A percentile compares a stretch with the other conserved stretches of the same genome.
phyloP scores from a whole-genome alignment of 2,113 vertebrate genomes.

The Rhea americana region DNA sequence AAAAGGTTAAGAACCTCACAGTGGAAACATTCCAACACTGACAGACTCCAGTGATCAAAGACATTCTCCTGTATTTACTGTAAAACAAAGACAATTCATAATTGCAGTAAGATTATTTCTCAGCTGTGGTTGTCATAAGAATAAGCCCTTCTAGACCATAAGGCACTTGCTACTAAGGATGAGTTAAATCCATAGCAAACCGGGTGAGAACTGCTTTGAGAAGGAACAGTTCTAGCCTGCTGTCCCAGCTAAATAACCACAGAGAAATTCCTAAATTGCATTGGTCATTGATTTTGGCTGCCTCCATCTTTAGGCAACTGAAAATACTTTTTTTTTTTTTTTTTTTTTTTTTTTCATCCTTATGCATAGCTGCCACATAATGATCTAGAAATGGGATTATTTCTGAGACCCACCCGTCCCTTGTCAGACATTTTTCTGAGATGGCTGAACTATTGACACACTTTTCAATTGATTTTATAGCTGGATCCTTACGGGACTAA shows the following conservation, averaged over 20 bases:
- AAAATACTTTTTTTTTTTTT: background rate
- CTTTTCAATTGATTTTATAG: slow-evolving; percentile 44
- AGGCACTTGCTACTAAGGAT: slow-evolving; percentile 83
- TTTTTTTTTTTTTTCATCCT: slow-evolving; percentile 24
- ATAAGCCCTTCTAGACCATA: slow-evolving; percentile 81
- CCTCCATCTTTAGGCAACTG: slow-evolving; percentile 3
- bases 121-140: slow-evolving; percentile 73
- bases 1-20: slow-evolving; percentile 74
- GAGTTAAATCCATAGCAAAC: slow-evolving; percentile 64
- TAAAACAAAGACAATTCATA: slow-evolving; percentile 74
- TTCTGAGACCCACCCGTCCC: slow-evolving; percentile 73
- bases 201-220: slow-evolving; percentile 32
- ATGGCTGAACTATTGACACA: slow-evolving; percentile 12
- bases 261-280: background rate
- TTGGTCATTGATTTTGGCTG: background rate
- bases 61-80: slow-evolving; percentile 73
- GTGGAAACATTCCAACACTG: slow-evolving; percentile 76
- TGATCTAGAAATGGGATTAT: slow-evolving; percentile 72
- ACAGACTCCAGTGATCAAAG: slow-evolving; percentile 80
- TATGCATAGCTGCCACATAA: slow-evolving; percentile 71
- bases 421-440: slow-evolving; percentile 45
- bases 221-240: slow-evolving; percentile 20
- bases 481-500: slow-evolving; percentile 24
- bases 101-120: slow-evolving; percentile 73
- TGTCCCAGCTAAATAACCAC: slow-evolving; percentile 28